phyloP scores from a whole-genome alignment of 2,888 invertebrate genomes.

The Acleris laterana region DNA sequence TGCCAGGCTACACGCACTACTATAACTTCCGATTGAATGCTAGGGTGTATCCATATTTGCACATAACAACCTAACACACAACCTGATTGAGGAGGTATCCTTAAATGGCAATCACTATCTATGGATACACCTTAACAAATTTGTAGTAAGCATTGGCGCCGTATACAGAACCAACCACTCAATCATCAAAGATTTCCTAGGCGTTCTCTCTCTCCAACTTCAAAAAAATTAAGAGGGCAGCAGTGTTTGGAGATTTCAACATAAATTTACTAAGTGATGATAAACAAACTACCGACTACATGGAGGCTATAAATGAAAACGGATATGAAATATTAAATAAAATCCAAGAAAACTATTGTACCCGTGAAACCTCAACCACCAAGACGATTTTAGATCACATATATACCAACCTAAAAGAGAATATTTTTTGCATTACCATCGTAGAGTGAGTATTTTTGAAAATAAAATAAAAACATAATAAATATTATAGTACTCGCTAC shows the following conservation, averaged over 20 bases:
- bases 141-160: conserved; percentile 3
- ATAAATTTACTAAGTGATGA: conserved; percentile 2
- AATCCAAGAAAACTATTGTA: conserved; percentile 33
- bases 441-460: too few species aligned
- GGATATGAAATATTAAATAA: conserved; percentile 36
- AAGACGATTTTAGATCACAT: conserved; percentile 38
- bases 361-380: conserved; percentile 29
- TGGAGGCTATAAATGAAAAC: conserved; percentile 21
- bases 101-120: conserved; percentile 39
- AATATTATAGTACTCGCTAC: too few species aligned
- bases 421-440: conserved; percentile 25
- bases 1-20: too few species aligned
- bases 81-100: conserved; percentile 35
- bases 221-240: conserved; percentile 16
- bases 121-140: conserved; percentile 40
- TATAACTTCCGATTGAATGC: too few species aligned
- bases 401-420: conserved; percentile 30
- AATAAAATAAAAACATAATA: too few species aligned
- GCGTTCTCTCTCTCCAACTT: conserved; percentile 11
- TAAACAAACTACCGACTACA: conserved; percentile 14
- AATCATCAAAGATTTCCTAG: conserved; percentile 21
- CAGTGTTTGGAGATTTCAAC: not conserved
- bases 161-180: conserved; percentile 30
- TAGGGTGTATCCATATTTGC: too few species aligned
- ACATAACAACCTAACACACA: conserved; percentile 41